Evolutionary conservation across 2,797 vertebrate genomes (phyloP).

Genomic region (Philypnodon macrostomus): DNA sequence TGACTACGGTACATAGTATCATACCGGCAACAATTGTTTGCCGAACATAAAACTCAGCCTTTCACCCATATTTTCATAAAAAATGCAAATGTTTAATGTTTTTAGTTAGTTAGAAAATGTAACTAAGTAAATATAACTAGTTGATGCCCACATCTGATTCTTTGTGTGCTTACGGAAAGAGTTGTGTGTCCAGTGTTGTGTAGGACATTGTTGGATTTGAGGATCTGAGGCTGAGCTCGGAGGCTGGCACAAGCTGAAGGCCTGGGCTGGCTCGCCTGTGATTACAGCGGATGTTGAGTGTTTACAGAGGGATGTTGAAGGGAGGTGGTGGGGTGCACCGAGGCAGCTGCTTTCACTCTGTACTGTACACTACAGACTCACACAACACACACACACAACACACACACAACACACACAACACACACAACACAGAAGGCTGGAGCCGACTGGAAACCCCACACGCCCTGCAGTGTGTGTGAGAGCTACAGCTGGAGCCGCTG

Average conservation of each 20-base stretch:
- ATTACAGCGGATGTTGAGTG: slow-evolving; percentile 75
- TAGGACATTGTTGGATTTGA: slow-evolving; percentile 37
- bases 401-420: slow-evolving; percentile 47
- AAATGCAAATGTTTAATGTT: too few species aligned
- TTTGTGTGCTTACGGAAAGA: slow-evolving; percentile 22
- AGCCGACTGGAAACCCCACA: slow-evolving; percentile 67
- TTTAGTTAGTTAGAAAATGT: too few species aligned
- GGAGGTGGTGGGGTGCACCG: slow-evolving; percentile 21
- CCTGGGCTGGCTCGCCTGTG: slow-evolving; percentile 64
- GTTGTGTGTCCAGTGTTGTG: slow-evolving; percentile 39
- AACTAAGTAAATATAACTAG: too few species aligned
- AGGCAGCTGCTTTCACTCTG: slow-evolving; percentile 77
- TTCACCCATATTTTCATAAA: too few species aligned
- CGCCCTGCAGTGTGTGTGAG: slow-evolving; percentile 67
- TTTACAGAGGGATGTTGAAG: slow-evolving; percentile 64
- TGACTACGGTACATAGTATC: too few species aligned
- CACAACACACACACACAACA: slow-evolving; percentile 48
- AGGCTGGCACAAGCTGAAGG: slow-evolving; percentile 62
- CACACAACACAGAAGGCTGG: slow-evolving; percentile 53
- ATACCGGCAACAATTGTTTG: too few species aligned
- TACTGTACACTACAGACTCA: slow-evolving; percentile 70
- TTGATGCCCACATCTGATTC: too few species aligned
- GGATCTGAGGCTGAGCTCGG: slow-evolving; percentile 48
- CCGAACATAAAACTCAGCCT: too few species aligned
- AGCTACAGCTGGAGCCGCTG: slow-evolving; percentile 64